phyloP scores from a whole-genome alignment of 1,140 invertebrate species.

The Physella acuta region DNA sequence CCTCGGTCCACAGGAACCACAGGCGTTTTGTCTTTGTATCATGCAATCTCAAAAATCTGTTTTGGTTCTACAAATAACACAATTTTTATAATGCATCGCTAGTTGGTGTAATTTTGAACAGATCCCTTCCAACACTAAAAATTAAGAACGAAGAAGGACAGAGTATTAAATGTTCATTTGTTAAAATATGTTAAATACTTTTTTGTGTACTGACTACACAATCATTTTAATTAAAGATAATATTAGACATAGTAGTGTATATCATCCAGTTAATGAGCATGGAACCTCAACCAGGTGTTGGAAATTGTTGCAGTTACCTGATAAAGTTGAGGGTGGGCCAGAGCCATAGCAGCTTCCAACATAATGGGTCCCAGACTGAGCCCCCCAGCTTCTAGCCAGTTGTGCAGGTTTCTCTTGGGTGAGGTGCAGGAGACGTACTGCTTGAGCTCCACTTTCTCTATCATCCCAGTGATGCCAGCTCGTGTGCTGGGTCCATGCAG shows the following conservation, averaged over 20 bases:
- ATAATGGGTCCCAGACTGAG: slow-evolving; percentile 85
- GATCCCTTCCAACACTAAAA: too few species aligned
- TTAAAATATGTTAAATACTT: too few species aligned
- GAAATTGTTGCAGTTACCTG: slow-evolving; percentile 9
- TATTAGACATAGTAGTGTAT: too few species aligned
- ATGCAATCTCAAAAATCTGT: slow-evolving; percentile 78
- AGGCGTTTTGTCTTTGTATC: slow-evolving; percentile 84
- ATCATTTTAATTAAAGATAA: too few species aligned
- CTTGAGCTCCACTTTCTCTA: slow-evolving; percentile 76
- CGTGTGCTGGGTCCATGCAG: slow-evolving; percentile 87
- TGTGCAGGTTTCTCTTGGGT: slow-evolving; percentile 38
- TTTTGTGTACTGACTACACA: too few species aligned
- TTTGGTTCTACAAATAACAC: slow-evolving; percentile 43
- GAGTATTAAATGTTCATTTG: too few species aligned
- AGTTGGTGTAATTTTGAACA: too few species aligned
- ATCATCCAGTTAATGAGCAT: too few species aligned
- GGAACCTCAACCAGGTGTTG: too few species aligned
- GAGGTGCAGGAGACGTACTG: slow-evolving; percentile 64
- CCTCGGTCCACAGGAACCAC: slow-evolving; percentile 90
- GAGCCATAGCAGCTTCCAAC: slow-evolving; percentile 82
- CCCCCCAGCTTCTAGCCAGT: slow-evolving; percentile 91
- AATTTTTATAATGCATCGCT: background rate
- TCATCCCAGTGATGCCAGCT: slow-evolving; percentile 82
- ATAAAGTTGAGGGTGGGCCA: slow-evolving; percentile 54
- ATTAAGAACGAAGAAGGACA: too few species aligned